These are phyloP conservation scores for Eumaeus atala DNA, from an alignment of 1,140 invertebrate species.

Conservation along the genomic window DNA sequence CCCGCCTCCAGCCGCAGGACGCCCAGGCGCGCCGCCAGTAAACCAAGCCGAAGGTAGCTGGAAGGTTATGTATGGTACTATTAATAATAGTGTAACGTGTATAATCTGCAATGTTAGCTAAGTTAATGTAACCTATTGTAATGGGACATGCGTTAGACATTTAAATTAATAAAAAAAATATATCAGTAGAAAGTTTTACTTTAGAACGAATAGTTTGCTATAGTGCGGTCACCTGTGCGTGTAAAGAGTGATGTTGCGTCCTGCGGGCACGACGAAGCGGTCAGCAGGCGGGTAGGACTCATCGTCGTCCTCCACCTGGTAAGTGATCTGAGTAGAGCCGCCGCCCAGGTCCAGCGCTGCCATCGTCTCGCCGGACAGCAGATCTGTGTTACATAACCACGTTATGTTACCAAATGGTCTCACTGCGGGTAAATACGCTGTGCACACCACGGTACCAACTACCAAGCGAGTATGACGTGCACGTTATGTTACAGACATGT, in stretches of 20 bases:
- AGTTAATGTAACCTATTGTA: too few species aligned
- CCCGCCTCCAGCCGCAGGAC: constrained; percentile 78
- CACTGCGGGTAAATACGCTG: too few species aligned
- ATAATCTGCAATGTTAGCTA: too few species aligned
- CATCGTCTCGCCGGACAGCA: constrained; percentile 73
- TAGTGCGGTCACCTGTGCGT: constrained; percentile 52
- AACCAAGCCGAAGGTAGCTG: constrained; percentile 92
- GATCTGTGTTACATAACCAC: constrained; percentile 29
- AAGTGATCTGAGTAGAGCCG: constrained; percentile 95
- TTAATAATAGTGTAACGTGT: too few species aligned
- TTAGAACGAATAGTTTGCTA: too few species aligned
- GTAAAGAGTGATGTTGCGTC: constrained; percentile 57
- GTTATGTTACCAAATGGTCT: too few species aligned
- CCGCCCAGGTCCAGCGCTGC: constrained; percentile 95
- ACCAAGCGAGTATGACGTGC: too few species aligned
- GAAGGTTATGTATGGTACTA: constrained; percentile 40
- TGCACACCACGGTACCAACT: too few species aligned
- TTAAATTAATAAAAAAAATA: too few species aligned
- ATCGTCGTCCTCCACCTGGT: constrained; percentile 53
- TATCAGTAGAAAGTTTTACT: too few species aligned
- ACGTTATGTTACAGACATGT: too few species aligned
- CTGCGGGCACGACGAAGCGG: constrained; percentile 43
- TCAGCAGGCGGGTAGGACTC: constrained; percentile 31
- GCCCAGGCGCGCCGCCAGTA: constrained; percentile 90
- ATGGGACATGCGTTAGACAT: too few species aligned